A percentile compares a stretch with the other conserved stretches of the same genome.
These are phyloP conservation scores for Coboldia fuscipes DNA, from an alignment of 1,140 invertebrate genomes.

Conservation along the genomic window DNA sequence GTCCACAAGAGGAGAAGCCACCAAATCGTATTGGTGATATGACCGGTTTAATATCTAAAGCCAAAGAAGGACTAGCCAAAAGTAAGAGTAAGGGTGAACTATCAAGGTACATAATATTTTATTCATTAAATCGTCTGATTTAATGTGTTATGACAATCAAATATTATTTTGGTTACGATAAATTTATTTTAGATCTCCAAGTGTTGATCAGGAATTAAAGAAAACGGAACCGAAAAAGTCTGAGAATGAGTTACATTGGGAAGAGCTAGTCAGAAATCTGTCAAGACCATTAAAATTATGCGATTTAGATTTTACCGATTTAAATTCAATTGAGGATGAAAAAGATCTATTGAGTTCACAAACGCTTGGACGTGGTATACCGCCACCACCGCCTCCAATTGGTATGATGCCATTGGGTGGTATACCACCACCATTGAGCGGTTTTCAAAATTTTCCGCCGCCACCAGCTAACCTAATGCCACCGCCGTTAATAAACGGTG, in stretches of 20 bases:
- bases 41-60: slow-evolving; percentile 76
- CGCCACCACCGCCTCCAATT: slow-evolving; percentile 41
- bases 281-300: slow-evolving; percentile 73
- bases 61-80: slow-evolving; percentile 75
- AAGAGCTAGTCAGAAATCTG: slow-evolving; percentile 62
- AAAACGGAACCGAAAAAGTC: slow-evolving; percentile 47
- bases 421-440: slow-evolving; percentile 17
- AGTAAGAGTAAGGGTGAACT: slow-evolving; percentile 46
- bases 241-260: slow-evolving; percentile 89
- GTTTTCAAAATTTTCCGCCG: slow-evolving; percentile 21
- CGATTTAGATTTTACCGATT: slow-evolving; percentile 90
- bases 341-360: slow-evolving; percentile 36
- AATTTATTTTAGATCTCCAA: slow-evolving; percentile 13
- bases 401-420: slow-evolving; percentile 20
- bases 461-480: slow-evolving; percentile 20
- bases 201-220: slow-evolving; percentile 30
- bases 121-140: background rate
- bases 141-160: background rate
- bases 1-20: slow-evolving; percentile 26
- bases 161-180: slow-evolving; percentile 1
- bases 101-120: slow-evolving; percentile 11
- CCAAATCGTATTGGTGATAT: slow-evolving; percentile 49
- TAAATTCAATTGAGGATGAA: slow-evolving; percentile 58
- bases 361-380: slow-evolving; percentile 33
- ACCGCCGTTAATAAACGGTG: slow-evolving; percentile 12